Percentiles rank a stretch among this genome's conserved stretches.
phyloP scores from a whole-genome alignment of 1,140 invertebrate species.

The Zaprionus kolodkinae region DNA sequence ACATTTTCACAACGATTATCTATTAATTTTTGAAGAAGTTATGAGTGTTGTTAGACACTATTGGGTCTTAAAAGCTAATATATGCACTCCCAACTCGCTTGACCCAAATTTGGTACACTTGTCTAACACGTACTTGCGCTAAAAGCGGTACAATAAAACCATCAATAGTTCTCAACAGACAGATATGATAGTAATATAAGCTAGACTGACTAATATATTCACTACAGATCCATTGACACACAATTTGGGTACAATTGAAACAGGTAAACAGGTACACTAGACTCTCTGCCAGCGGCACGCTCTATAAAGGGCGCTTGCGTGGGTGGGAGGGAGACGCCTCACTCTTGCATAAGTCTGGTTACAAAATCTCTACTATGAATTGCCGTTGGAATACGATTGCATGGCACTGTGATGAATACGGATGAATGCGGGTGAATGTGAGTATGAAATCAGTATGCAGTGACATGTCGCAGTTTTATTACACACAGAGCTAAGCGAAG shows the following conservation, averaged over 20 bases:
- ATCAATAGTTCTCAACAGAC: background rate
- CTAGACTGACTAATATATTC: background rate
- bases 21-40: no score
- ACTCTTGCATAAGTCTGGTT: slow-evolving; percentile 64
- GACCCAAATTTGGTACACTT: background rate
- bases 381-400: slow-evolving; percentile 13
- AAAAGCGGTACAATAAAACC: background rate
- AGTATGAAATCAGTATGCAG: slow-evolving; percentile 68
- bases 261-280: background rate
- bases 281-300: slow-evolving; percentile 21
- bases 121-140: background rate
- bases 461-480: slow-evolving; percentile 53
- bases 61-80: no score
- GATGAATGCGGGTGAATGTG: background rate
- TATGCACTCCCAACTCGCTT: background rate
- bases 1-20: no score
- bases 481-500: slow-evolving; percentile 44
- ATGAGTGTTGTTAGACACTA: no score
- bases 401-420: background rate
- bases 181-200: background rate
- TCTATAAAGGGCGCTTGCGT: background rate
- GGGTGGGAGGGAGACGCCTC: background rate
- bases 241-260: background rate
- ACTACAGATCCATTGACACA: background rate
- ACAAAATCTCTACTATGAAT: slow-evolving; percentile 27